Percentiles rank a stretch among this genome's conserved stretches.
Conservation (phyloP, 2,888 invertebrate genomes). For the Cryptocephalus moraei region DNA sequence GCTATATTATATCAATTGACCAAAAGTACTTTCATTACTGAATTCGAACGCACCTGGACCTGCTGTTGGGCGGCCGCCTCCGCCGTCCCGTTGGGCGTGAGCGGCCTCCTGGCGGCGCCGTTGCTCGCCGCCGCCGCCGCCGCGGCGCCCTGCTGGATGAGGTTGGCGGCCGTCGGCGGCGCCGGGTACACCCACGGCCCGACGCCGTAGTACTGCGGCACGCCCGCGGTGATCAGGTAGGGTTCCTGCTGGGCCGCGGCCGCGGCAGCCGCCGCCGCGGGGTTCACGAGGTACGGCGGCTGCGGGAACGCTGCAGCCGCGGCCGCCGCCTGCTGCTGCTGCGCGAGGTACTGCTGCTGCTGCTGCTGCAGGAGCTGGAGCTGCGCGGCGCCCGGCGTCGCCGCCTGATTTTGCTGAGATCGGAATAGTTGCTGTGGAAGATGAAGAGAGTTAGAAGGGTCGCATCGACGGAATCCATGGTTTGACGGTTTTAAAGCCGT, state of each 20-base stretch:
- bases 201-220: constrained; percentile 89
- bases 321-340: constrained; percentile 48
- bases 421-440: constrained; percentile 76
- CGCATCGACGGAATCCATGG: neutral
- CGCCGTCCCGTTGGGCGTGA: constrained; percentile 65
- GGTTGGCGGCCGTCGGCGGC: constrained; percentile 44
- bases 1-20: too few species aligned
- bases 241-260: constrained; percentile 52
- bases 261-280: constrained; percentile 6
- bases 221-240: constrained; percentile 72
- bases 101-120: constrained; percentile 63
- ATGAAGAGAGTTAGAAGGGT: neutral
- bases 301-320: constrained; percentile 52
- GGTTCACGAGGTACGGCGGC: constrained; percentile 74
- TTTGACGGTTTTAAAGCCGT: neutral
- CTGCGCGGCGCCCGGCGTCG: constrained; percentile 57
- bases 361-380: constrained; percentile 69
- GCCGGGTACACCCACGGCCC: constrained; percentile 87
- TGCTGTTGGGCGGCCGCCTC: constrained; percentile 42
- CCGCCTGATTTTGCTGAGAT: constrained; percentile 70
- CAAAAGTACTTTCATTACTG: too few species aligned
- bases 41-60: constrained; percentile 44
- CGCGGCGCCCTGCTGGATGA: constrained; percentile 53
- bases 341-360: constrained; percentile 60
- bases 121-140: constrained; percentile 45